Evolutionary conservation across 2,888 invertebrate species (phyloP).

Genomic region (Petrophora chlorosata): DNA sequence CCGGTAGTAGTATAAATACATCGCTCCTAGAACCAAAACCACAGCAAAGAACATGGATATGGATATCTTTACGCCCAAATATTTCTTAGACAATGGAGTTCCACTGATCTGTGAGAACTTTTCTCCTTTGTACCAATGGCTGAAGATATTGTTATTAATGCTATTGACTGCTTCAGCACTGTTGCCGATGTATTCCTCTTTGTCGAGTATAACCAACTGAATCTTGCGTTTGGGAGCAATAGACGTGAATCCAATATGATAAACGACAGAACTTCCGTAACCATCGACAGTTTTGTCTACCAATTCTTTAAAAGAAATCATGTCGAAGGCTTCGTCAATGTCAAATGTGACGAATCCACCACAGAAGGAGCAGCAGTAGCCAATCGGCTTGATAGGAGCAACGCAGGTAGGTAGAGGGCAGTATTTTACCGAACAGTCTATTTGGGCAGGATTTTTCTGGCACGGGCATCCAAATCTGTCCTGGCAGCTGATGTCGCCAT

Average conservation of each 20-base stretch:
- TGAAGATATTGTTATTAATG: conserved; percentile 51
- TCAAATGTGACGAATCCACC: conserved; percentile 63
- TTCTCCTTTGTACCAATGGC: conserved; percentile 51
- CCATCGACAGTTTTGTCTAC: conserved; percentile 49
- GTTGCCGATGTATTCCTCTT: conserved; percentile 59
- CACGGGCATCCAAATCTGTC: conserved; percentile 66
- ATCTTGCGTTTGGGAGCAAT: conserved; percentile 44
- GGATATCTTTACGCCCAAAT: conserved; percentile 60
- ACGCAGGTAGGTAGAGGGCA: conserved; percentile 62
- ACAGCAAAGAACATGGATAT: conserved; percentile 67
- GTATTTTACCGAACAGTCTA: conserved; percentile 62
- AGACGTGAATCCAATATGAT: conserved; percentile 58
- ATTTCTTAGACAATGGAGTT: conserved; percentile 55
- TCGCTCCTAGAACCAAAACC: conserved; percentile 47
- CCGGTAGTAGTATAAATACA: conserved; percentile 69
- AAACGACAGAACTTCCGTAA: conserved; percentile 52
- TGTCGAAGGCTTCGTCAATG: conserved; percentile 57
- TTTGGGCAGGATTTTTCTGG: conserved; percentile 49
- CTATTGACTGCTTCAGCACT: conserved; percentile 60
- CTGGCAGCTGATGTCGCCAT: conserved; percentile 36
- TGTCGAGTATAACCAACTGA: conserved; percentile 69
- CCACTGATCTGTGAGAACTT: conserved; percentile 59
- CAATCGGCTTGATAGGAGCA: conserved; percentile 63
- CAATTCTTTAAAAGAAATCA: conserved; percentile 52
- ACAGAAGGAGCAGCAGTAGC: conserved; percentile 73